These are phyloP conservation scores for Phalangium opilio DNA, from an alignment of 2,888 invertebrate species.

Conservation along the genomic window DNA sequence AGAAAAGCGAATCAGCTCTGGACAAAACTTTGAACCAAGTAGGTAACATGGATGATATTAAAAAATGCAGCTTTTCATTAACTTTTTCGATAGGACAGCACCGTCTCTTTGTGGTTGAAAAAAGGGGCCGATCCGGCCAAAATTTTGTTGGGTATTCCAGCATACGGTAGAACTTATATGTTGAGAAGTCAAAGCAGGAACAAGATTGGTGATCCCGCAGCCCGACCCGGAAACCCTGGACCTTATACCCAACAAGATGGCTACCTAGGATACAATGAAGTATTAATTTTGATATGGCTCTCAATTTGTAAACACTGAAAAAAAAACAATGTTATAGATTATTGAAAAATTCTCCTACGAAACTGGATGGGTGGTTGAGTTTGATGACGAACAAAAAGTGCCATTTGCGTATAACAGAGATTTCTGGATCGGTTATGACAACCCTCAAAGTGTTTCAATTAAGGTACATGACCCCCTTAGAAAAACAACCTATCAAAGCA, in stretches of 20 bases:
- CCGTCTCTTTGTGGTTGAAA: slow-evolving; percentile 54
- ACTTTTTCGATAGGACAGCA: slow-evolving; percentile 44
- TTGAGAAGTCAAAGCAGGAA: slow-evolving; percentile 35
- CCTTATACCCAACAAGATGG: slow-evolving; percentile 47
- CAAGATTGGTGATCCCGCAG: slow-evolving; percentile 41
- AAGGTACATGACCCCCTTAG: slow-evolving; percentile 8
- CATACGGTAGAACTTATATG: slow-evolving; percentile 52
- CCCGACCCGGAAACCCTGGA: slow-evolving; percentile 43
- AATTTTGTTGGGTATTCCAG: slow-evolving; percentile 49
- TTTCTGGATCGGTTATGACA: slow-evolving; percentile 60
- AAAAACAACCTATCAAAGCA: neutral
- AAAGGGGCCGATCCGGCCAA: slow-evolving; percentile 54
- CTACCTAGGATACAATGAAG: slow-evolving; percentile 57
- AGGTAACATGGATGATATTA: slow-evolving; percentile 4
- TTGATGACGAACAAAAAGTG: slow-evolving; percentile 41
- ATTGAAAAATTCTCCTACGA: no score
- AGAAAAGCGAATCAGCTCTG: neutral
- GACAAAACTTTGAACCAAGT: slow-evolving; percentile 25
- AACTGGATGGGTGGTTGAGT: slow-evolving; percentile 37
- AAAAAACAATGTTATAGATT: no score
- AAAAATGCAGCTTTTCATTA: slow-evolving; percentile 1
- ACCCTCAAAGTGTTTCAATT: slow-evolving; percentile 46
- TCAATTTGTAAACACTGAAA: no score
- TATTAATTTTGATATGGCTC: no score
- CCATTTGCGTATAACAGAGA: slow-evolving; percentile 46